Conservation (phyloP, 2,797 vertebrate species). For the Balearica regulorum region DNA sequence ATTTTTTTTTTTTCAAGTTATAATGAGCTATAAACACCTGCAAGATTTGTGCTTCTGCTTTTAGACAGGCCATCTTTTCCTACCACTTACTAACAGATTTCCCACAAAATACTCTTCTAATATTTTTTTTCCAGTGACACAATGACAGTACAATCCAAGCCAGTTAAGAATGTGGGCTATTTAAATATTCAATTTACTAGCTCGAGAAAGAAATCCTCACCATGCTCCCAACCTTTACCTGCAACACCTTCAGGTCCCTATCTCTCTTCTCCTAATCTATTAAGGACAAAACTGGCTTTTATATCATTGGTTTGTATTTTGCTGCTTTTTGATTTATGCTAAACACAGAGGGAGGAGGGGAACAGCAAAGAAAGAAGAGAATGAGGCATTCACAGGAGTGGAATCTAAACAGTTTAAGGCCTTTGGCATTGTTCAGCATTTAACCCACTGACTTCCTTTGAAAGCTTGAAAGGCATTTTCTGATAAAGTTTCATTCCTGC, state of each 20-base stretch:
- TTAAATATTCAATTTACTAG: neutral
- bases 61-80: neutral
- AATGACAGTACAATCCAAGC: neutral
- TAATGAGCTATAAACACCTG: neutral
- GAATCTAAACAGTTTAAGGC: neutral
- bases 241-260: neutral
- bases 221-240: neutral
- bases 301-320: neutral
- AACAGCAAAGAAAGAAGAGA: neutral
- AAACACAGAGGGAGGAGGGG: neutral
- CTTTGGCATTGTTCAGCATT: neutral
- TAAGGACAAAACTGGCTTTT: neutral
- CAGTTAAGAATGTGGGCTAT: neutral
- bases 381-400: neutral
- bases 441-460: neutral
- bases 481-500: neutral
- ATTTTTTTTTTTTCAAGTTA: too few species aligned
- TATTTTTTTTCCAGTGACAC: neutral
- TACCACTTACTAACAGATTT: neutral
- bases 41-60: neutral
- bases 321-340: neutral
- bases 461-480: neutral
- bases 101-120: neutral
- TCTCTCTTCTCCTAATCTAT: neutral
- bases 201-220: neutral